Conservation (phyloP, 2,888 invertebrate species). For the Melikaiella ostensackeni region DNA sequence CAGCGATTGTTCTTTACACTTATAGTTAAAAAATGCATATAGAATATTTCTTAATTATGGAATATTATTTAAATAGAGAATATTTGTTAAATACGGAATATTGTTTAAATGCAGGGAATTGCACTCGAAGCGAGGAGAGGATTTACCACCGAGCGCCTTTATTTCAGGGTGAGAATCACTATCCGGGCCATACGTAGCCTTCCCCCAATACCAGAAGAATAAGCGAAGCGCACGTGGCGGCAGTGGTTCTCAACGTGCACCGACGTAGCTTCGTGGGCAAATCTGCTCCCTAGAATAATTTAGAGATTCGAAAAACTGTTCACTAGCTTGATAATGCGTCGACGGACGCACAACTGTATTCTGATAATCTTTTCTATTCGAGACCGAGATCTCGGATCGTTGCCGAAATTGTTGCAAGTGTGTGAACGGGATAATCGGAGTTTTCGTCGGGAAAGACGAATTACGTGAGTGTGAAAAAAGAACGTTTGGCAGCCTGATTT, state of each 20-base stretch:
- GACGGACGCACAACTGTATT: neutral
- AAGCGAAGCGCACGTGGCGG: neutral
- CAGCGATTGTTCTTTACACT: slow-evolving; percentile 19
- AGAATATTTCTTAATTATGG: slow-evolving; percentile 28
- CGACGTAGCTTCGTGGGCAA: neutral
- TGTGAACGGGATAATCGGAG: slow-evolving; percentile 9
- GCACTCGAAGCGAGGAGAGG: neutral
- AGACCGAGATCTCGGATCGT: slow-evolving; percentile 15
- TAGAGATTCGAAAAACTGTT: neutral
- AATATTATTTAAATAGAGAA: slow-evolving; percentile 31
- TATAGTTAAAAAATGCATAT: slow-evolving; percentile 34
- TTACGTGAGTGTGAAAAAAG: neutral
- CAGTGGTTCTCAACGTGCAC: neutral
- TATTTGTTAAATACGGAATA: slow-evolving; percentile 21
- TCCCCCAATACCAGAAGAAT: neutral
- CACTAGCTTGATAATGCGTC: neutral
- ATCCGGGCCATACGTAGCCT: no score
- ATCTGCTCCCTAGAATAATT: neutral
- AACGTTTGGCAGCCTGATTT: slow-evolving; percentile 11
- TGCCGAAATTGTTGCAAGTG: slow-evolving; percentile 22
- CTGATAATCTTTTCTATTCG: neutral
- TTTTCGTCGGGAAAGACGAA: slow-evolving; percentile 7
- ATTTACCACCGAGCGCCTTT: neutral
- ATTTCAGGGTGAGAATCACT: neutral
- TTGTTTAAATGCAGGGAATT: slow-evolving; percentile 30